Base-by-base conservation (phyloP, 2,888 invertebrate species). In the Caradrina clavipalpis region DNA sequence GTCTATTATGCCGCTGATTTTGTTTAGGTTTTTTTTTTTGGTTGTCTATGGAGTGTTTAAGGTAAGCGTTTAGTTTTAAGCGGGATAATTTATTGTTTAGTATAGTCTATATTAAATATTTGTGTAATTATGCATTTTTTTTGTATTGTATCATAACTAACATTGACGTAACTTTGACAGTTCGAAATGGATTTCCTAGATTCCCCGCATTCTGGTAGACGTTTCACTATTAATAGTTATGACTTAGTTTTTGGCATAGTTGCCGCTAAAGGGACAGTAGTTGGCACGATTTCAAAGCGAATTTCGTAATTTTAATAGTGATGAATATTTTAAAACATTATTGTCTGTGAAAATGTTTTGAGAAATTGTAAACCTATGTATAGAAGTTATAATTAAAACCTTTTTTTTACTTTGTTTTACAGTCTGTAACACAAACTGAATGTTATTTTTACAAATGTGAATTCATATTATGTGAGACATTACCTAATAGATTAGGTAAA, bases 41-140 rank as follows among this genome's bases (percentile, higher is more conserved):
- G 69, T 83, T 85, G 78, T 83, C 82, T 84, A 78, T 87, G 86
- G 85, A 86, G 83, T 87, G 86, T 87, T 82, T 83, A 87, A 91
- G 91, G 92, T 92, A 90, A 92, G 92, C 83, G 73, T 81, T 85
- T 91, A 90, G 86, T 83, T 71, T 81, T 92, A 92, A 92, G 92
- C 87, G 85, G 88, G 84, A 82, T 87, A 85, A 88, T 88, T 88
- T 88, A 88, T 90, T 87, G 76, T 88, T 79, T 87, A 86, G 66
- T 73, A 65, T 81, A 77, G 69, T 69, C 70, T 72, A 51, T 81
- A 75, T 45, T 17, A 45, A 45, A 45, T 45, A 45, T 72, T 71
- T 80, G 74, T 82, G 73, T 76, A 55, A 75, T 76, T 56, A 80
- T 78, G 82, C 82, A 82, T 83, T 83, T 81, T 22, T 15, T 75